Base-by-base conservation (phyloP, 2,888 invertebrate species). In the Abscondita cerata region DNA sequence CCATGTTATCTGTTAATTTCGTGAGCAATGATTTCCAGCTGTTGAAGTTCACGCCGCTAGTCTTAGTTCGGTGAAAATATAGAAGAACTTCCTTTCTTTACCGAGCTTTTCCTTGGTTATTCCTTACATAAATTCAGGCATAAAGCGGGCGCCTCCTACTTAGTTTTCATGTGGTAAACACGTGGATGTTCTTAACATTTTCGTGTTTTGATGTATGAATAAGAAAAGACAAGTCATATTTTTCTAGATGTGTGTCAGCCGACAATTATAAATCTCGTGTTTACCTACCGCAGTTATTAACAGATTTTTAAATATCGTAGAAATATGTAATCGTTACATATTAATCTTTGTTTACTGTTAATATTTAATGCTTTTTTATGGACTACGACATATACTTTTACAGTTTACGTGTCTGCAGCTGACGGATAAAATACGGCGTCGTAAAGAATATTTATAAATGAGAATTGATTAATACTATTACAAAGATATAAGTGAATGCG, bases 11-110 rank as follows among this genome's bases (percentile, higher is more conserved):
- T 54, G 60, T 60, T 60, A 60, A 59, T 54, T 56, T 47, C 13
- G 56, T 61, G 48, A 61, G 50, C 44, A 56, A 61, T 52, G 61
- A 56, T 61, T 61, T 61, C 55, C 61, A 61, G 61, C 61, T 61
- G 61, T 57, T 55, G 25, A 25, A 36, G 52, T 61, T 56, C 56
- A 52, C 56, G 52, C 61, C 61, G 25, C 34, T 50, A 19, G 56
- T 56, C 46, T 52, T 51, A 33, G 52, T 31, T 33, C 56, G 52
- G 44, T 56, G 56, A 56, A 57, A 56, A 61, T 56, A 56, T 55
- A 52, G 52, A 56, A 61, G 52, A 54, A 56, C 52, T 61, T 61
- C 56, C 47, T 61, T 52, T 40, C 52, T 61, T 55, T 52, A 46
- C 47, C 51, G 25, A 52, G 52, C 46, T 52, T 59, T 47, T 57